Conservation (phyloP, 2,888 invertebrate genomes). For the Micoletzkya japonica region DNA sequence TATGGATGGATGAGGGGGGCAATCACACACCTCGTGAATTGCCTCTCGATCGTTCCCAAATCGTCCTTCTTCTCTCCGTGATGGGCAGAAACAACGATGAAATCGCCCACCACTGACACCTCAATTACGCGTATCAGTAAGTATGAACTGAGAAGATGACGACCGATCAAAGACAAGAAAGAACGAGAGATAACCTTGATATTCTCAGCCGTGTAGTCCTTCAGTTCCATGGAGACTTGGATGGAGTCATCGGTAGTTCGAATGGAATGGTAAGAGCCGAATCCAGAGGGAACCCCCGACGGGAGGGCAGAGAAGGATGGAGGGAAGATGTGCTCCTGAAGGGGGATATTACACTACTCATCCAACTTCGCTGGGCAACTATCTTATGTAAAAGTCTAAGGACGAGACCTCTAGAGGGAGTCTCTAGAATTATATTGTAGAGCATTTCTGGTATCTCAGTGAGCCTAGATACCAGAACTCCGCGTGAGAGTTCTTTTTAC, state of each 20-base stretch:
- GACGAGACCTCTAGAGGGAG: too few relatives aligned
- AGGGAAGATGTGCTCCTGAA: slow-evolving; percentile 21
- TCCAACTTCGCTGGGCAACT: too few relatives aligned
- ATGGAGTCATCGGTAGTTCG: slow-evolving; percentile 40
- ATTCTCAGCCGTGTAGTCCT: slow-evolving; percentile 47
- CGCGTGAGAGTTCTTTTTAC: too few relatives aligned
- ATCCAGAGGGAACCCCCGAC: not conserved
- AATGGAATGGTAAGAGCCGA: slow-evolving; percentile 35
- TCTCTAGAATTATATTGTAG: not conserved
- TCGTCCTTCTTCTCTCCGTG: slow-evolving; percentile 47
- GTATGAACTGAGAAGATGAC: not conserved
- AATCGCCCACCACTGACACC: slow-evolving; percentile 47
- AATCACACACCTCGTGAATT: slow-evolving; percentile 38
- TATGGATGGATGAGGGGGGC: too few relatives aligned
- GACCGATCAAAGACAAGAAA: too few relatives aligned
- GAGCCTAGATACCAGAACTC: too few relatives aligned
- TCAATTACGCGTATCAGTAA: not conserved
- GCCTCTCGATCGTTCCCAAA: slow-evolving; percentile 45
- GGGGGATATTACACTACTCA: not conserved
- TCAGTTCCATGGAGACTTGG: slow-evolving; percentile 39
- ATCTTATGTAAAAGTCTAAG: too few relatives aligned
- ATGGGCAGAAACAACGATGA: slow-evolving; percentile 47
- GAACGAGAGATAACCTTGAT: slow-evolving; percentile 35
- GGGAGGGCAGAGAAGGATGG: slow-evolving; percentile 9
- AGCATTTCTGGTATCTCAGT: too few relatives aligned